A percentile compares a stretch with the other conserved stretches of the same genome.
These are phyloP conservation scores for Xanthia togata DNA, from an alignment of 2,888 invertebrate genomes.

Conservation along the genomic window DNA sequence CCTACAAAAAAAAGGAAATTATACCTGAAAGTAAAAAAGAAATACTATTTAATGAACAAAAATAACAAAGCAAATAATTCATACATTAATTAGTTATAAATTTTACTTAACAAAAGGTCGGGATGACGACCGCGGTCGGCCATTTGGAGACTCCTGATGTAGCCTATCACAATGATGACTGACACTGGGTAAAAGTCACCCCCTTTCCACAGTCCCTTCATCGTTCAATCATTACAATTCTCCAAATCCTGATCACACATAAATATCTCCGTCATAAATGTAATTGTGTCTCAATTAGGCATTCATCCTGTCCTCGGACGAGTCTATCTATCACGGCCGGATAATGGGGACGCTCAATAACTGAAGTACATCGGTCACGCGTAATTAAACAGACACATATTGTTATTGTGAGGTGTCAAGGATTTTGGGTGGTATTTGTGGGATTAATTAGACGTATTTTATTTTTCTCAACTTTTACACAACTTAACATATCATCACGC, in stretches of 20 bases:
- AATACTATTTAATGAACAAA: no score
- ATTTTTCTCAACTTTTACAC: not conserved
- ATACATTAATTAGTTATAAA: no score
- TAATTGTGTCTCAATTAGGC: constrained; percentile 60
- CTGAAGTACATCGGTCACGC: constrained; percentile 84
- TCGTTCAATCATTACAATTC: constrained; percentile 12
- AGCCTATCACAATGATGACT: not conserved
- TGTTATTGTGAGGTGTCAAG: constrained; percentile 73
- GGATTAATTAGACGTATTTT: constrained; percentile 8
- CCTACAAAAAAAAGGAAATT: no score
- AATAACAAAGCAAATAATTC: no score
- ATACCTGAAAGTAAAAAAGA: no score
- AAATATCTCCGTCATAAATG: constrained; percentile 53
- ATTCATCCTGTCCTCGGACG: constrained; percentile 47
- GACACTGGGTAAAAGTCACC: not conserved
- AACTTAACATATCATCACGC: no score
- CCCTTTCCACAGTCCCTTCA: not conserved
- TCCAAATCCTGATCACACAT: constrained; percentile 25
- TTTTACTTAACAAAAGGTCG: no score
- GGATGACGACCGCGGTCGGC: no score
- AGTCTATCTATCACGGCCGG: constrained; percentile 68
- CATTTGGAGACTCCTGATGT: no score
- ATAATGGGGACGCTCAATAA: constrained; percentile 82
- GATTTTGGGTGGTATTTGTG: not conserved
- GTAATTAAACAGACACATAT: constrained; percentile 82